Percentiles rank a stretch among this genome's conserved stretches.
Conservation (phyloP, 2,797 vertebrate genomes). For the Notolabrus celidotus region DNA sequence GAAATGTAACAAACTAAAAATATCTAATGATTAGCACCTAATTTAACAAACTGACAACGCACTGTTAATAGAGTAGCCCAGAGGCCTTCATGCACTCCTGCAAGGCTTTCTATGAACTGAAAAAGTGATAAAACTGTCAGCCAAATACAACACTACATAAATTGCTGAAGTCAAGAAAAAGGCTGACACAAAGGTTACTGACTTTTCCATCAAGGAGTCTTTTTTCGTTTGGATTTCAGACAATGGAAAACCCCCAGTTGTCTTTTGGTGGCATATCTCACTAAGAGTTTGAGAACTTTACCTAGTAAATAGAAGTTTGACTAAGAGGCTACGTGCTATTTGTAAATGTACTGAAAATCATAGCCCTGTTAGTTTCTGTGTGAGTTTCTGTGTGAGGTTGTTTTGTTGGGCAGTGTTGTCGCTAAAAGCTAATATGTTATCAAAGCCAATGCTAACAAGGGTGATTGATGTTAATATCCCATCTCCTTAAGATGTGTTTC, state of each 20-base stretch:
- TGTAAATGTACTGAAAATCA: no score
- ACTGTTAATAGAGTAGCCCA: slow-evolving; percentile 3
- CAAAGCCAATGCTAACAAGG: no score
- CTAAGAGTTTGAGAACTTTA: no score
- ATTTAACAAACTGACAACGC: slow-evolving; percentile 28
- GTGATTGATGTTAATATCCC: no score
- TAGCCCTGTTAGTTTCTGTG: no score
- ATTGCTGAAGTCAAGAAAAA: neutral
- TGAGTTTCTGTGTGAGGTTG: no score
- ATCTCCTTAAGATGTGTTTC: no score
- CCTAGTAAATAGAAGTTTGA: no score
- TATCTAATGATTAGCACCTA: slow-evolving; percentile 25
- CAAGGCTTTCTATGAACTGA: slow-evolving; percentile 12
- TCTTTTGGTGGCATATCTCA: neutral
- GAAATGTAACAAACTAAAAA: slow-evolving; percentile 16
- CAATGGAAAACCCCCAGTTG: neutral
- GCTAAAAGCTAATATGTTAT: no score
- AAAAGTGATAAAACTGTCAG: slow-evolving; percentile 31
- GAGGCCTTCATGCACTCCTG: neutral
- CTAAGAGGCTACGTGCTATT: no score
- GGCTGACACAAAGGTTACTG: neutral
- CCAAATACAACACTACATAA: slow-evolving; percentile 14
- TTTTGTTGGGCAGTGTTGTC: no score
- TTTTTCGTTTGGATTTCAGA: slow-evolving; percentile 17
- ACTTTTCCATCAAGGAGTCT: neutral